phyloP scores from a whole-genome alignment of 2,797 vertebrate genomes.

The Rhynchonycteris naso region DNA sequence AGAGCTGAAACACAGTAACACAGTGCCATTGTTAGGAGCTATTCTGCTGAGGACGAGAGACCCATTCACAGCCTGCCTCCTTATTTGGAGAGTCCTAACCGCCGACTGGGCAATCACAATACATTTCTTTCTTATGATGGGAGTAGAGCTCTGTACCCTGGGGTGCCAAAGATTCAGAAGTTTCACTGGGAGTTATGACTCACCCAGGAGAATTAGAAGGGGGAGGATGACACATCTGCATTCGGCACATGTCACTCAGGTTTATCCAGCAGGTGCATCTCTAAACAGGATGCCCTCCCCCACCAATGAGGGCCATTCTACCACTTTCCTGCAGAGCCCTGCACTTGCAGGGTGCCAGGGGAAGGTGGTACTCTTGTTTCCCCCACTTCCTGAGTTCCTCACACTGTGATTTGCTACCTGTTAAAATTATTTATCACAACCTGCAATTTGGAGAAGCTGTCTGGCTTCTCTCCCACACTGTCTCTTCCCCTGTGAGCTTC shows the following conservation, averaged over 20 bases:
- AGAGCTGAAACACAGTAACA: slow-evolving; percentile 23
- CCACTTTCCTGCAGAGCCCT: background rate
- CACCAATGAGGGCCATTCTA: accelerated
- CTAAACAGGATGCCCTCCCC: accelerated
- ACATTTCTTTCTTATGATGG: background rate
- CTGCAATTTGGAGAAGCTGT: background rate
- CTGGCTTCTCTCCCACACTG: background rate
- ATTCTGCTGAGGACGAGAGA: slow-evolving; percentile 59
- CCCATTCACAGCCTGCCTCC: slow-evolving; percentile 31
- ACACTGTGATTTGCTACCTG: background rate
- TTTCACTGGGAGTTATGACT: background rate
- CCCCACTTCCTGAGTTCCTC: background rate
- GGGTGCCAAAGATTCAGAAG: background rate
- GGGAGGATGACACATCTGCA: background rate
- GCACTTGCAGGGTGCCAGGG: background rate
- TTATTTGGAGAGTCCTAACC: slow-evolving; percentile 68
- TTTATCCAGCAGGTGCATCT: background rate
- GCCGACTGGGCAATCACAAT: slow-evolving; percentile 50
- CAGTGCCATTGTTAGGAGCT: slow-evolving; percentile 41
- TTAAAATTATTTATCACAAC: background rate
- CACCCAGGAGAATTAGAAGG: background rate
- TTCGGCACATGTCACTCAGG: background rate
- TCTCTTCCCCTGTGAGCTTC: background rate
- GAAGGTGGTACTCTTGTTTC: accelerated
- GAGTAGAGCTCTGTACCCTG: background rate